Evolutionary conservation across 2,797 vertebrate genomes (phyloP).

Genomic region (Kryptolebias ocellatus): DNA sequence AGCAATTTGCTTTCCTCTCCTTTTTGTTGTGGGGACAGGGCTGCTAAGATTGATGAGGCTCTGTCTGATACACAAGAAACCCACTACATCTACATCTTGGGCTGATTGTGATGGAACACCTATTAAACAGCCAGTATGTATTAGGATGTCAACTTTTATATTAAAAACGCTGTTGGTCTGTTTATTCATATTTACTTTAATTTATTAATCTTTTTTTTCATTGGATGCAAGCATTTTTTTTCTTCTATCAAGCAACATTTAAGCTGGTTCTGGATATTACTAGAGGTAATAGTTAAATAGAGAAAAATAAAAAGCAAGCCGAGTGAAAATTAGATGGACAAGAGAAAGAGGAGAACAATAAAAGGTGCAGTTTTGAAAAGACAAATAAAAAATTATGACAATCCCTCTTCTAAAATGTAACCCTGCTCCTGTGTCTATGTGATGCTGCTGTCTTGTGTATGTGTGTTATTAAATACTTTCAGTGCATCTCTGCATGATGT

Average conservation of each 20-base stretch:
- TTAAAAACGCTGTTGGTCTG: constrained; percentile 68
- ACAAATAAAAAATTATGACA: background rate
- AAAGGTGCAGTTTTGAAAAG: background rate
- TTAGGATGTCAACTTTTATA: constrained; percentile 80
- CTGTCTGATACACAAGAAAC: constrained; percentile 73
- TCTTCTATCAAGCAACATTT: constrained; percentile 23
- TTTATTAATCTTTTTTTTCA: constrained; percentile 47
- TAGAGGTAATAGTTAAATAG: background rate
- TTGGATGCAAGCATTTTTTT: constrained; percentile 55
- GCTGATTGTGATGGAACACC: constrained; percentile 84
- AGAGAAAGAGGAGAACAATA: background rate
- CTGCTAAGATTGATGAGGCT: constrained; percentile 83
- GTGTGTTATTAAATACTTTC: too few relatives aligned
- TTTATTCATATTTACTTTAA: constrained; percentile 66
- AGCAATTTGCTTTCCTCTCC: constrained; percentile 84
- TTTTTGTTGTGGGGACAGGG: constrained; percentile 76
- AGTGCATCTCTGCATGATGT: too few relatives aligned
- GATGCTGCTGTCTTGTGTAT: too few relatives aligned
- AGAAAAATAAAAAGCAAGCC: background rate
- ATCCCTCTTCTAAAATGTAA: too few relatives aligned
- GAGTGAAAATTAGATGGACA: background rate
- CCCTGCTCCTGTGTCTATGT: too few relatives aligned
- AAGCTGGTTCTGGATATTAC: constrained; percentile 5
- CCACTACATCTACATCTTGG: constrained; percentile 82
- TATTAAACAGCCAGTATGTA: constrained; percentile 79